Base-by-base conservation (phyloP, 2,888 invertebrate genomes). In the Baronia brevicornis region DNA sequence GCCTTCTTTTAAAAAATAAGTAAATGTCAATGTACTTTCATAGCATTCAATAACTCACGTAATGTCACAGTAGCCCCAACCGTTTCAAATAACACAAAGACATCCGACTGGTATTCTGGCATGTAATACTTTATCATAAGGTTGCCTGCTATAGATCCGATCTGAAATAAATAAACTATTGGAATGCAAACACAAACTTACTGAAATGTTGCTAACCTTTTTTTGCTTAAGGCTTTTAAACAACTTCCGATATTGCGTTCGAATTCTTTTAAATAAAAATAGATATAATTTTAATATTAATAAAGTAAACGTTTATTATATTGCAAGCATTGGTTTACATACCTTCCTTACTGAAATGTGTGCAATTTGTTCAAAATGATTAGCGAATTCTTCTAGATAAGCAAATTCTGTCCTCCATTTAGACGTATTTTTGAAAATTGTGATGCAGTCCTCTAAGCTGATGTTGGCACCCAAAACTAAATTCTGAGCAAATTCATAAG, bases 71-170 rank as follows among this genome's bases (percentile, higher is more conserved):
- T 47, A 1, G 87, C 87, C 2, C 87, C 86, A 1, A 86, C 78
- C 2, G 85, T 68, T 54, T 86, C 86, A 1, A 90, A 61, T 1
- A 89, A 66, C 7, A 89, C 42, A 45, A 88, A 90, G 3, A 91
- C 51, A 54, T 91, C 91, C 0, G 91, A 91, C 6, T 87, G 88
- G 55, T 90, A 91, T 11, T 86, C 86, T 0, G 69, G 80, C 48
- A 87, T 80, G 1, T 67, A 57, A 39, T 87, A 86, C 53, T 90
- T 91, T 46, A 89, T 66, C 80, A 89, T 88, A 26, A 91, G 53
- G 48, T 91, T 91, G 1, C 91, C 91, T 24, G 89, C 90, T 41
- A 91, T 56, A 0, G 88, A 88, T n/a, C 88, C 90, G 22, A 86
- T 79, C 88, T 88, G 51, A 29, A 68, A 59, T 28, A 21, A 34